Evolutionary conservation across 2,888 invertebrate species (phyloP).

Genomic region (Erebia epiphron): DNA sequence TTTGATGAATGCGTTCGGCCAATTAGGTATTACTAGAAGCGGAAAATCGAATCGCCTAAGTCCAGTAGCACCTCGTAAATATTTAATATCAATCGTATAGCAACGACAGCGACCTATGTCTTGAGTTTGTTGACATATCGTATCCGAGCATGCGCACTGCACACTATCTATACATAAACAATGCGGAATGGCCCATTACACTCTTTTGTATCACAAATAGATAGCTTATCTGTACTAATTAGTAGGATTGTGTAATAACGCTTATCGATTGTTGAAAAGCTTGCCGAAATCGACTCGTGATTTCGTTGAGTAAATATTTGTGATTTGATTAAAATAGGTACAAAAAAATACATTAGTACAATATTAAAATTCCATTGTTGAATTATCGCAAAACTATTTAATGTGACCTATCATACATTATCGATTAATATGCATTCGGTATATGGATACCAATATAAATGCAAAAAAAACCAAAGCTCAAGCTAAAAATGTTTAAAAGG

Average conservation of each 20-base stretch:
- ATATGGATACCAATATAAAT: no score
- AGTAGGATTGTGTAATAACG: conserved; percentile 2
- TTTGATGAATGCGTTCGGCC: no score
- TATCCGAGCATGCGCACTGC: conserved; percentile 71
- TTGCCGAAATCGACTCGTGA: conserved; percentile 5
- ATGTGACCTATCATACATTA: no score
- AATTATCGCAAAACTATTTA: no score
- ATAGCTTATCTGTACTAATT: conserved; percentile 31
- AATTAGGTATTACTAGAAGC: no score
- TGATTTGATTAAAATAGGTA: no score
- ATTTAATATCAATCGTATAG: conserved; percentile 35
- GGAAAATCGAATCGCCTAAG: neutral
- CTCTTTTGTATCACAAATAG: conserved; percentile 25
- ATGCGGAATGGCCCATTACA: conserved; percentile 52
- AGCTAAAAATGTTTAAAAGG: neutral
- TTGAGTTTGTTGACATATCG: conserved; percentile 68
- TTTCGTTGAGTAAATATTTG: conserved; percentile 6
- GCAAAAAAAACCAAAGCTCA: neutral
- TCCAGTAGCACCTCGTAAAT: conserved; percentile 17
- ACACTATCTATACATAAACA: conserved; percentile 68
- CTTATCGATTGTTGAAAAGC: conserved; percentile 16
- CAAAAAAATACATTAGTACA: no score
- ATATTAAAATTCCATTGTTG: no score
- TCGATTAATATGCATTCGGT: no score
- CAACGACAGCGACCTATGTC: conserved; percentile 38